Base-by-base conservation (phyloP, 1,140 invertebrate species). In the Micrasema longulum region DNA sequence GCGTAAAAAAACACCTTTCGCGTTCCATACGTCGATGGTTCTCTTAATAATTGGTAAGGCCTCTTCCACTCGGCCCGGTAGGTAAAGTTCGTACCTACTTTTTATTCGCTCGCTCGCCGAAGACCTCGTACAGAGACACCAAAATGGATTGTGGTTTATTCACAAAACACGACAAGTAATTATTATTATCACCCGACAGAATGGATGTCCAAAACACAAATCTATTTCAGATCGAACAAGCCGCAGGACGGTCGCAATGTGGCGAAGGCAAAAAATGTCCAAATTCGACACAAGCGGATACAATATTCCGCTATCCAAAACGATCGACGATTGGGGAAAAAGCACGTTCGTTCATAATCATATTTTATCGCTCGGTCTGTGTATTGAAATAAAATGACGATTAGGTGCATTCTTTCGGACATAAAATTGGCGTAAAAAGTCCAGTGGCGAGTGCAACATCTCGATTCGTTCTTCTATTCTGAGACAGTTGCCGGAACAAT, bases 81-180 rank as follows among this genome's bases (percentile, higher is more conserved):
- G 12, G 36, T 23, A 22, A 18, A 41, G 26, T 31, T 31, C 7
- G 26, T 4, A 31, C 26, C 3, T 31, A 31, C 26, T 41, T 60
- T 35, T 60, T 23, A 45, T 20, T 20, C 60, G 38, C 41, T 45
- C 9, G 7, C 47, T 47, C n/a, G 60, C 11, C 14, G 60, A 23
- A 18, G 60, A 64, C 23, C 41, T 23, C 36, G 38, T 64, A 47
- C 60, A 18, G 41, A 47, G 60, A 64, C 60, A 64, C 53, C 26
- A 26, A 57, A 60, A 26, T 64, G 41, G 60, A 64, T 64, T 64
- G 60, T 64, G 60, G 60, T 64, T 64, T 45, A 47, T 64, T 45
- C 60, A 64, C 60, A 64, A 64, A 64, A 64, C 60, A 63, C 41
- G 60, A 63, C 41, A 47, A 47, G 60, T 64, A 64, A 64, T 64